These are phyloP conservation scores for Arnoldichthys spilopterus DNA, from an alignment of 2,797 vertebrate genomes.

Conservation along the genomic window DNA sequence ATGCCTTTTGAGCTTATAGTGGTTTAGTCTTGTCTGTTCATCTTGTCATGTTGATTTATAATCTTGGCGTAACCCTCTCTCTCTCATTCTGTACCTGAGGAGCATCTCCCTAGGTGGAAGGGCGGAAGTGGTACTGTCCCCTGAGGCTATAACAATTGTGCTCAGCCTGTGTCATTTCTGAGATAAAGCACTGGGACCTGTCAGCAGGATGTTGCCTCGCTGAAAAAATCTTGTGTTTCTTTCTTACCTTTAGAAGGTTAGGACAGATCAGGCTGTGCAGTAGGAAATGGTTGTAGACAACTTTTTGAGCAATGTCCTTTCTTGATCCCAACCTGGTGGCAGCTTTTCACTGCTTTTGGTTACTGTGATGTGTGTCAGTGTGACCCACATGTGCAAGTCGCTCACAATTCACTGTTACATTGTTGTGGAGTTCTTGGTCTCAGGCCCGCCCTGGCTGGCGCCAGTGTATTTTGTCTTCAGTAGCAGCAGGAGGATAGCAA, in stretches of 20 bases:
- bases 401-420: constrained; percentile 13
- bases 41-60: no score
- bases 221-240: constrained; percentile 62
- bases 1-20: no score
- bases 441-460: not conserved
- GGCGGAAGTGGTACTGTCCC: constrained; percentile 51
- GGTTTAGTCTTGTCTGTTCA: no score
- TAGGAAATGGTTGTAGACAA: constrained; percentile 6
- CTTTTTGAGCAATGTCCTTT: constrained; percentile 23
- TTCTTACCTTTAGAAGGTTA: constrained; percentile 45
- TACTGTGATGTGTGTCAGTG: constrained; percentile 1
- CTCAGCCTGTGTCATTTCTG: constrained; percentile 57
- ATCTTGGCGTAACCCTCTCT: no score
- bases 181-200: constrained; percentile 66
- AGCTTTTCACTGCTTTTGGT: constrained; percentile 10
- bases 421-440: constrained; percentile 3
- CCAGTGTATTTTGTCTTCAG: not conserved
- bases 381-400: not conserved
- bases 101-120: not conserved
- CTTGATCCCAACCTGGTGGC: constrained; percentile 1
- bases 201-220: constrained; percentile 59
- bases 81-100: constrained; percentile 10
- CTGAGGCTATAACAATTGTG: constrained; percentile 66
- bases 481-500: not conserved
- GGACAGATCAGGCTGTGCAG: constrained; percentile 45